phyloP scores from a whole-genome alignment of 2,888 invertebrate genomes.

The Quadroppia sp. region DNA sequence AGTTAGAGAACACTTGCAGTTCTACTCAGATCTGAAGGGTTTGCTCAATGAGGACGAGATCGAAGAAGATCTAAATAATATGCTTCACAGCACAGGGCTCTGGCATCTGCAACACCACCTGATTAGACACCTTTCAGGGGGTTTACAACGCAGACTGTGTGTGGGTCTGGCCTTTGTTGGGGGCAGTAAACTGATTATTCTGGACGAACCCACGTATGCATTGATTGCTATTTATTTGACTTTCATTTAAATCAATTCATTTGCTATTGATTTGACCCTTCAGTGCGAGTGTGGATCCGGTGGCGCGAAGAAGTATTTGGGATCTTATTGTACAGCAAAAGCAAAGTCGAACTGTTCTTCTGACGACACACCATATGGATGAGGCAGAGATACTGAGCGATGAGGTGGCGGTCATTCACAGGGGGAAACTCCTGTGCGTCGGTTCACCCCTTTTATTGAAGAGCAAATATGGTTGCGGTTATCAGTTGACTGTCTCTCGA shows the following conservation, averaged over 20 bases:
- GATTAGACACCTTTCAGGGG: constrained; percentile 53
- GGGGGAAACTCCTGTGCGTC: constrained; percentile 48
- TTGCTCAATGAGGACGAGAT: constrained; percentile 43
- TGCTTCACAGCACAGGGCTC: constrained; percentile 52
- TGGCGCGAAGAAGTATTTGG: constrained; percentile 54
- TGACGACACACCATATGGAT: constrained; percentile 55
- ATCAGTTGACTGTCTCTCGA: constrained; percentile 47
- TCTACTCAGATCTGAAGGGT: constrained; percentile 53
- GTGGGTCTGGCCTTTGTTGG: constrained; percentile 56
- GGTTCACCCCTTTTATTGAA: constrained; percentile 49
- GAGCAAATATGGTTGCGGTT: constrained; percentile 49
- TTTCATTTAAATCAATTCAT: too few species aligned
- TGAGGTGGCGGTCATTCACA: constrained; percentile 52
- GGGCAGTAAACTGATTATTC: constrained; percentile 53
- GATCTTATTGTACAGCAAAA: constrained; percentile 53
- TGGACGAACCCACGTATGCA: constrained; percentile 51
- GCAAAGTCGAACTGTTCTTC: constrained; percentile 52
- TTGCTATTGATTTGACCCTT: background rate
- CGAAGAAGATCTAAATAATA: constrained; percentile 48
- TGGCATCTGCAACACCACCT: constrained; percentile 50
- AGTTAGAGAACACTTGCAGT: constrained; percentile 54
- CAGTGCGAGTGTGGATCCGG: constrained; percentile 53
- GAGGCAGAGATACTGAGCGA: constrained; percentile 55
- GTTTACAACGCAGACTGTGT: constrained; percentile 54
- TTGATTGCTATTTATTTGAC: background rate